Evolutionary conservation across 2,113 vertebrate genomes (phyloP).

Genomic region (Anguilla japonica): DNA sequence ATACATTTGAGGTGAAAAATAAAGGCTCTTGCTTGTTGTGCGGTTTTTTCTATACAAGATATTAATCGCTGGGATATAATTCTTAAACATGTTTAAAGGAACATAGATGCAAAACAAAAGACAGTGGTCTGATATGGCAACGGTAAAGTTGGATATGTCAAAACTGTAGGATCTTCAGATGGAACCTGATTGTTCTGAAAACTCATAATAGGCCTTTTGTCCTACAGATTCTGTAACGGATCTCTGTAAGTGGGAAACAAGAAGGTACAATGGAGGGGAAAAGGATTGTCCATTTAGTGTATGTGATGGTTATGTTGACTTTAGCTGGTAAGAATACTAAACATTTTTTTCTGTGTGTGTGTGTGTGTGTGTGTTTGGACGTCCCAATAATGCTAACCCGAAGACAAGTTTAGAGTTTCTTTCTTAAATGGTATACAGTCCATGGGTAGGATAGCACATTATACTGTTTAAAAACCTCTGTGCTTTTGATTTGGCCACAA

Average conservation of each 20-base stretch:
- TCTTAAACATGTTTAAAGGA: neutral
- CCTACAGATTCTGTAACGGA: neutral
- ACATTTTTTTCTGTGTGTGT: no score
- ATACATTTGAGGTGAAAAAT: no score
- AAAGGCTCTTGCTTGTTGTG: no score
- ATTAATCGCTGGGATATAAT: neutral
- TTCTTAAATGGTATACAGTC: neutral
- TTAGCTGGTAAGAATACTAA: constrained; percentile 44
- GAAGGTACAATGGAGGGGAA: constrained; percentile 26
- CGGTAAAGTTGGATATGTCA: no score
- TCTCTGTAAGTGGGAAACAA: neutral
- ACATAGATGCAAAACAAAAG: neutral
- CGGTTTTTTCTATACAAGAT: no score
- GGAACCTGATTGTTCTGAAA: no score
- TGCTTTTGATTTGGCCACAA: no score
- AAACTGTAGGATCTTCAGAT: no score
- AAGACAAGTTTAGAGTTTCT: neutral
- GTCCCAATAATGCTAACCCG: neutral
- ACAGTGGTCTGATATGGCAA: no score
- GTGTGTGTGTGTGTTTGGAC: neutral
- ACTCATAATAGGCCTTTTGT: no score
- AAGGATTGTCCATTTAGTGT: neutral
- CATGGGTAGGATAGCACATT: neutral
- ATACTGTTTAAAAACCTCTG: neutral
- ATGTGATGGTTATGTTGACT: constrained; percentile 22